Evolutionary conservation across 2,888 invertebrate species (phyloP).

Genomic region (Halictus ligatus): DNA sequence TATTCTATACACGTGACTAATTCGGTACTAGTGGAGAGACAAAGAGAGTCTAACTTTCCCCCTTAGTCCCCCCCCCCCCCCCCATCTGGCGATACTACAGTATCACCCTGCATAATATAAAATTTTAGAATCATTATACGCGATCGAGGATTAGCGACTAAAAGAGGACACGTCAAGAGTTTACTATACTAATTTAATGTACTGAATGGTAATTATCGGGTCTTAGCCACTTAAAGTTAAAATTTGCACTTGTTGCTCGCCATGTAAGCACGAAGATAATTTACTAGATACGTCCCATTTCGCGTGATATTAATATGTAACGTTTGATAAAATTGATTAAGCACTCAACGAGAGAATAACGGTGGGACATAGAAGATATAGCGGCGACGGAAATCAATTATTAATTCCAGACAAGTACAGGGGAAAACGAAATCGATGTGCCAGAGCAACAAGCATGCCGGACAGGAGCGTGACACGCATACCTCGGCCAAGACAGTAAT

Average conservation of each 20-base stretch:
- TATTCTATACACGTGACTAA: no score
- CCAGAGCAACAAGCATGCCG: slow-evolving; percentile 30
- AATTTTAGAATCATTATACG: neutral
- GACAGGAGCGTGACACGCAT: slow-evolving; percentile 5
- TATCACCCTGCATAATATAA: neutral
- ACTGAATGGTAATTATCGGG: neutral
- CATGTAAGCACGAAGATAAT: neutral
- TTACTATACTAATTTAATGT: neutral
- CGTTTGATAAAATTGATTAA: slow-evolving; percentile 8
- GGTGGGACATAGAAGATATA: neutral
- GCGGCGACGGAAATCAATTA: slow-evolving; percentile 32
- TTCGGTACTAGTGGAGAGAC: no score
- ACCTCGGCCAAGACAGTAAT: slow-evolving; percentile 28
- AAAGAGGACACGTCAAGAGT: neutral
- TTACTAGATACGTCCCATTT: neutral
- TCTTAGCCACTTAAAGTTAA: neutral
- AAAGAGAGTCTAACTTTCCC: no score
- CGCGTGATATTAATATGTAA: neutral
- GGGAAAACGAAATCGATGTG: neutral
- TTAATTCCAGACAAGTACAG: slow-evolving; percentile 6
- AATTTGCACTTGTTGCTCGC: neutral
- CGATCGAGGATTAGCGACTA: neutral
- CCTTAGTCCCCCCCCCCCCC: no score
- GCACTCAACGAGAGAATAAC: neutral
- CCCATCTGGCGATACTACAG: no score